Percentiles rank a stretch among this genome's conserved stretches.
Evolutionary conservation across 2,113 vertebrate species (phyloP).

Genomic region (Hydrolagus affinis): DNA sequence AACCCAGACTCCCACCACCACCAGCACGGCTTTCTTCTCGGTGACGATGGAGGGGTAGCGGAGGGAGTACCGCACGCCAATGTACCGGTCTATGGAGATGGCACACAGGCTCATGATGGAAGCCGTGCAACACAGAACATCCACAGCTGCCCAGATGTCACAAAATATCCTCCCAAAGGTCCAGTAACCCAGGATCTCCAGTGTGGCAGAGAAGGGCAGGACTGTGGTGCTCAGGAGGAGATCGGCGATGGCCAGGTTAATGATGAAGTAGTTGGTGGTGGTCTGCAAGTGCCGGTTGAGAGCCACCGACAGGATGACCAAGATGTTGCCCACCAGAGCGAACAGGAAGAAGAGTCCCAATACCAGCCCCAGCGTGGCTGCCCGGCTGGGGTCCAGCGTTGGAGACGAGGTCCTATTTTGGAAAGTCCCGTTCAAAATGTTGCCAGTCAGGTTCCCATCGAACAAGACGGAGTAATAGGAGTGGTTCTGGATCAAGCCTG

Average conservation of each 20-base stretch:
- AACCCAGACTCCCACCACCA: slow-evolving; percentile 82
- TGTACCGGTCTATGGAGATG: slow-evolving; percentile 92
- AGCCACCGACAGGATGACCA: slow-evolving; percentile 89
- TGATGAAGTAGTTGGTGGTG: slow-evolving; percentile 92
- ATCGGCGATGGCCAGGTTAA: slow-evolving; percentile 92
- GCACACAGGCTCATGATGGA: slow-evolving; percentile 92
- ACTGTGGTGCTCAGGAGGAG: slow-evolving; percentile 85
- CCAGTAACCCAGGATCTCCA: slow-evolving; percentile 84
- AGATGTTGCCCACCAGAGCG: slow-evolving; percentile 86
- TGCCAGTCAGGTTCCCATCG: slow-evolving; percentile 46
- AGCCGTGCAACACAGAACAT: slow-evolving; percentile 91
- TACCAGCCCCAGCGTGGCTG: slow-evolving; percentile 75
- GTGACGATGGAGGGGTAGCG: slow-evolving; percentile 88
- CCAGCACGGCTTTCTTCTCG: slow-evolving; percentile 75
- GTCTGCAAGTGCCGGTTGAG: slow-evolving; percentile 92
- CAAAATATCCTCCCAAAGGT: slow-evolving; percentile 87
- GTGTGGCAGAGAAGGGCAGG: slow-evolving; percentile 81
- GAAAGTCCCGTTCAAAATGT: slow-evolving; percentile 60
- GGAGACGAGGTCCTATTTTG: slow-evolving; percentile 49
- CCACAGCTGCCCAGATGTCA: slow-evolving; percentile 92
- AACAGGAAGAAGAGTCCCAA: slow-evolving; percentile 89
- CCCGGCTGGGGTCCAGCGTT: slow-evolving; percentile 66
- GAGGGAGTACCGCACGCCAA: slow-evolving; percentile 85
- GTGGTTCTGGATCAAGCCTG: slow-evolving; percentile 48
- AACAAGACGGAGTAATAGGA: slow-evolving; percentile 44